These are phyloP conservation scores for Petrocephalus zakoni DNA, from an alignment of 2,113 vertebrate species.

Conservation along the genomic window DNA sequence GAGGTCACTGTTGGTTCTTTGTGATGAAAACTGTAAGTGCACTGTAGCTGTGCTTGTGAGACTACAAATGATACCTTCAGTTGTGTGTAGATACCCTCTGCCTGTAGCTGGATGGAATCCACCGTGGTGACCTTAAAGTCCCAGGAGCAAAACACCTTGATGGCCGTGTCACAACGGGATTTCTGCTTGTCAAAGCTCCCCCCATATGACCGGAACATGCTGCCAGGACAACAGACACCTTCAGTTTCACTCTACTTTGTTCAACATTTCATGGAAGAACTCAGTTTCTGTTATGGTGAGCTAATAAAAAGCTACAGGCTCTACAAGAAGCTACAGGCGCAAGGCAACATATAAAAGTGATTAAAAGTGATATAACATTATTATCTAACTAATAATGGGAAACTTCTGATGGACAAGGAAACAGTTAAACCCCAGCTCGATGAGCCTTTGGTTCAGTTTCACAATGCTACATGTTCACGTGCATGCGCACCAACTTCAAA, in stretches of 20 bases:
- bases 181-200: constrained; percentile 78
- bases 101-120: constrained; percentile 67
- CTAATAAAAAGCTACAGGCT: not conserved
- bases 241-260: not conserved
- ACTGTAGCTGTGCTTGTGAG: not conserved
- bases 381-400: not conserved
- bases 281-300: not conserved
- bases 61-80: constrained; percentile 67
- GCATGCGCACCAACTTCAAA: not conserved
- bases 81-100: constrained; percentile 75
- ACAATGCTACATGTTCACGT: not conserved
- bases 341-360: not conserved
- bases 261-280: not conserved
- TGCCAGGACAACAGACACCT: constrained; percentile 34
- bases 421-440: not conserved
- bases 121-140: constrained; percentile 85
- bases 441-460: not conserved
- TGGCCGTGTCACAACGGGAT: constrained; percentile 57
- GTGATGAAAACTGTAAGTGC: not conserved
- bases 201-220: constrained; percentile 78
- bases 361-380: not conserved
- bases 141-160: constrained; percentile 82
- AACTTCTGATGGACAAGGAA: not conserved
- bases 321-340: too few species aligned
- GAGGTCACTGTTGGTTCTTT: not conserved